Evolutionary conservation across 2,797 vertebrate genomes (phyloP), one percentile per base, ranked within the genome.

Genomic region (Tiaroga cobitis): DNA sequence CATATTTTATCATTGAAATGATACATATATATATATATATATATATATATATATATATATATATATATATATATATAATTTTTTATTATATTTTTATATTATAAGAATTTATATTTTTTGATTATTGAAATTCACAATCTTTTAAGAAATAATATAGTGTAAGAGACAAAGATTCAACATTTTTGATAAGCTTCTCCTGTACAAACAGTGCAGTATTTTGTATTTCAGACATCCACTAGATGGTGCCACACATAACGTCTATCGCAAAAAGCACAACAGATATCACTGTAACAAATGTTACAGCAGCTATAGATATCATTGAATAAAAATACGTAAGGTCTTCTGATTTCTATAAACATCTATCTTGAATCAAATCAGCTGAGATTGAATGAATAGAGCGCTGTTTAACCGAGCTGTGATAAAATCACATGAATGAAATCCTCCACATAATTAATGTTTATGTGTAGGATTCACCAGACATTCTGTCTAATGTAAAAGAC

Each of bases 381-480:
- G 26, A 70, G 18, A 21, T 21, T 79, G n/a, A 85, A 84, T 70
- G 65, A 85, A 73, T 63, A 49, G 24, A n/a, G 5, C 29, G 16
- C 39, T 73, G 54, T 79, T 85, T 79, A 34, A 72, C 10, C 9
- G 18, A 32, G 18, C 70, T 19, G 10, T 82, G 65, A 37, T 8
- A 34, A 46, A 8, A 8, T 51, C 73, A 51, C 32, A 73, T 63
- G 21, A 80, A 43, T 34, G 16, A 77, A 76, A 68, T 56, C 39
- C 43, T 63, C 34, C 46, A 32, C 15, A 46, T 79, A 49, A 80
- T 85, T 79, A 18, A 32, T 78, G 29, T 72, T 72, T 49, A 39
- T 59, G 24, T 70, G 37, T 15, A 84, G n/a, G n/a, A n/a, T 6
- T 43, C 34, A 77, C 10, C 46, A 77, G 51, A 59, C 37, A 59